Evolutionary conservation across 2,888 invertebrate species (phyloP), one percentile per base, ranked within the genome.

Genomic region (Pyrrhia umbra): DNA sequence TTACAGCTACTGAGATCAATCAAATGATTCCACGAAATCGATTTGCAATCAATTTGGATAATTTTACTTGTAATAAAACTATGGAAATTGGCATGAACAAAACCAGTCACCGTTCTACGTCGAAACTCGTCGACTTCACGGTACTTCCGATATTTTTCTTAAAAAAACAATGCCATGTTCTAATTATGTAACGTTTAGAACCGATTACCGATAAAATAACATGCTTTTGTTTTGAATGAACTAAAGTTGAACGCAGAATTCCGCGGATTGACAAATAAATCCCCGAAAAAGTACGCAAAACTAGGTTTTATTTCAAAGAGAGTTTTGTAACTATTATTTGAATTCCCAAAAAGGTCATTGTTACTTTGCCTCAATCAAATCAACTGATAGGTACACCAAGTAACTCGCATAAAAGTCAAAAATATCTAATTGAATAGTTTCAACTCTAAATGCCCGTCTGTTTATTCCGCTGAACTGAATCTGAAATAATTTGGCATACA

Each of bases 81-180:
- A 34, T 46, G 47, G 30, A 52, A 67, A 67, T 45, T 27, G 37
- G 43, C 68, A 58, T 74, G 49, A 40, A 67, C 55, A 51, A 45
- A 18, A 64, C 34, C 27, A 69, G 68, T 49, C 43, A 52, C 15
- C 45, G 34, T 20, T 3, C 4, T 42, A 15, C 15, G 52, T 18
- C 13, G 18, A 27, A 52, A 30, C 1, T 15, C n/a, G n/a, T n/a
- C n/a, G n/a, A n/a, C 25, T 54, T 46, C 50, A 66, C 27, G 74
- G 37, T 13, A 15, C n/a, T 57, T 57, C 49, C 5, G 6, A 34
- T 42, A 20, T 9, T 23, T 37, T 20, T 4, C 20, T 40, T 1
- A 50, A 49, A 55, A 47, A 30, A 47, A 54, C 47, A 46, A 27
- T 42, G 20, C 2, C 10, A 34, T 21, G 18, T 37, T 27, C 30